These are phyloP conservation scores for Metalampra italica DNA, from an alignment of 2,888 invertebrate species.

Conservation along the genomic window DNA sequence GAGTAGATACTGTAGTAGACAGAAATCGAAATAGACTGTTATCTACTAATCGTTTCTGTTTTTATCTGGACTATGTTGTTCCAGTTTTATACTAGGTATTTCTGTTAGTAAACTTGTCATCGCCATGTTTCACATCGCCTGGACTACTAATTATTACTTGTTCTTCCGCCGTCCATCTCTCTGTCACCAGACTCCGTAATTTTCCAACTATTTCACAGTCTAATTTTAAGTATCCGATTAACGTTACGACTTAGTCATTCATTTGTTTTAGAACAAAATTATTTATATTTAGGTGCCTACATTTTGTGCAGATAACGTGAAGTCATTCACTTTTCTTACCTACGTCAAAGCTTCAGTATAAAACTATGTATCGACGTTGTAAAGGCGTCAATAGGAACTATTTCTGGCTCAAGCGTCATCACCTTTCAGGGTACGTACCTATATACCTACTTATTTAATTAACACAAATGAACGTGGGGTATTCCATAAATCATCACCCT, in stretches of 20 bases:
- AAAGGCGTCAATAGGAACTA: constrained; percentile 55
- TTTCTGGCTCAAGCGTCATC: constrained; percentile 57
- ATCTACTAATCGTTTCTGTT: no score
- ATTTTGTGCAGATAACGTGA: constrained; percentile 9
- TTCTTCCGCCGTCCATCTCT: not conserved
- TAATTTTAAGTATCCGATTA: no score
- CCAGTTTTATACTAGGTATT: constrained; percentile 1
- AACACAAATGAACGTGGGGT: constrained; percentile 21
- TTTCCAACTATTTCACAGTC: not conserved
- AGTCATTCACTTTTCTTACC: not conserved
- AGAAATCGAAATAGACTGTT: no score
- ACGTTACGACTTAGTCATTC: not conserved
- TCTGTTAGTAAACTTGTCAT: constrained; percentile 1
- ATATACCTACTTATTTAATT: constrained; percentile 33
- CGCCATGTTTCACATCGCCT: not conserved
- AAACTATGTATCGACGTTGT: constrained; percentile 41
- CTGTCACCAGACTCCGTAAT: not conserved
- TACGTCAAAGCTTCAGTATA: constrained; percentile 53
- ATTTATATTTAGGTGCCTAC: constrained; percentile 2
- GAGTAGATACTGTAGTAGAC: no score
- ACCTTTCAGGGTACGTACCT: constrained; percentile 36
- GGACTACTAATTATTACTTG: not conserved
- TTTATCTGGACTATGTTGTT: not conserved
- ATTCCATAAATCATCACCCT: not conserved
- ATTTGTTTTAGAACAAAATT: no score